Conservation (phyloP, 2,113 vertebrate genomes). For the Pica pica region DNA sequence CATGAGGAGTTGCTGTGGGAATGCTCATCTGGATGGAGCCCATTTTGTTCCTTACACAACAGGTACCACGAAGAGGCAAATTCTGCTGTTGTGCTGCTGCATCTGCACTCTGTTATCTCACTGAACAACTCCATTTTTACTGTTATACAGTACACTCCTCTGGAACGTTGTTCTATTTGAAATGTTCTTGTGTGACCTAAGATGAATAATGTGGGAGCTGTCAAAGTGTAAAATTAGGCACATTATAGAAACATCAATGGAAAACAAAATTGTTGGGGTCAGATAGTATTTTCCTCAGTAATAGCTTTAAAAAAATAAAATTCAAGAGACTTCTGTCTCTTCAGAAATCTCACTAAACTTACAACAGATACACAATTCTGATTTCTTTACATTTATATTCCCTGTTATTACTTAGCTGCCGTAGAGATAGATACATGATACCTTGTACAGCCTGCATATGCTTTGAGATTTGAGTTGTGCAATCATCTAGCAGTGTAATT, state of each 20-base stretch:
- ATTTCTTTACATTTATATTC: background rate
- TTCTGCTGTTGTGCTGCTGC: background rate
- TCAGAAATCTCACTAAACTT: background rate
- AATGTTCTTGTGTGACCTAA: background rate
- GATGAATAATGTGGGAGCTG: background rate
- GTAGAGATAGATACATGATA: background rate
- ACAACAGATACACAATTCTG: background rate
- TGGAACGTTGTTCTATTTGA: background rate
- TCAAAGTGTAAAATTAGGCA: background rate
- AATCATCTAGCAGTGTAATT: background rate
- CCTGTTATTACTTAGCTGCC: background rate
- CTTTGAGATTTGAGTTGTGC: background rate
- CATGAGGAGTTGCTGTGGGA: background rate
- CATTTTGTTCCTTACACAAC: background rate
- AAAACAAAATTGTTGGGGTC: background rate
- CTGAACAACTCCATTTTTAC: background rate
- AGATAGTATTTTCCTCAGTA: background rate
- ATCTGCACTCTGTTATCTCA: accelerated
- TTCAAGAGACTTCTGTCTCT: background rate
- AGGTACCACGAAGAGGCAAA: background rate
- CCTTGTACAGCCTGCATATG: background rate
- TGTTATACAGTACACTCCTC: background rate
- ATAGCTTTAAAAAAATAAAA: background rate
- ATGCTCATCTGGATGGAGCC: background rate
- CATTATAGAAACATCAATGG: background rate